Evolutionary conservation across 2,797 vertebrate genomes (phyloP), one percentile per base, ranked within the genome.

Genomic region (Pseudotriccus pelzelni): DNA sequence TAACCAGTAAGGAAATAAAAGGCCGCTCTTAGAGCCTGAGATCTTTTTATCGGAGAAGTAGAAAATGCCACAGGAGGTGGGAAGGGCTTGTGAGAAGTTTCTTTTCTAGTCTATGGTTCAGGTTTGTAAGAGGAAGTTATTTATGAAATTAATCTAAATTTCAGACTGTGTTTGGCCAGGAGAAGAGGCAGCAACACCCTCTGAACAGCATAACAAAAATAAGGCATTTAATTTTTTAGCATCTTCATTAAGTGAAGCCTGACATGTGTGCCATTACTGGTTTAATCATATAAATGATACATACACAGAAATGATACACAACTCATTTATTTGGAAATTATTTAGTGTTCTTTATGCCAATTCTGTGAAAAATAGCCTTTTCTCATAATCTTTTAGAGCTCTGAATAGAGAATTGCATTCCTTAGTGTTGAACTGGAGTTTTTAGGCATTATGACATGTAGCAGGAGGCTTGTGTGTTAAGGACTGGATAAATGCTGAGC

Each of bases 1-100:
- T 55, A 93, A 86, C 63, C 73, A 95, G 90, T 95, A 93, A 91
- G 88, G 58, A 91, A 96, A 94, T 86, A 75, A 87, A 89, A 88
- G 56, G 58, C 41, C 95, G 37, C 32, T 94, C 62, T 93, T 5
- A 1, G 60, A 87, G 47, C 36, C 78, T 44, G 62, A 56, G 53
- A 75, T 87, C 53, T 95, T 97, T 96, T 93, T 41, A 64, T 94
- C 83, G 92, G 69, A 64, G 89, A 80, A 47, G 3, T 89, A 62
- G 50, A 67, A 41, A 87, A 67, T 68, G 69, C n/a, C 68, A 75
- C 70, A 89, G 75, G 41, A 78, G 70, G 36, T 90, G 68, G 44
- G 70, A 92, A 91, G 44, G 80, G 47, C 62, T 88, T 82, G 53
- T 79, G 83, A 82, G 75, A 46, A 94, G 94, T 89, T 96, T 93